Percentiles rank a stretch among this genome's conserved stretches.
Conservation (phyloP, 2,113 vertebrate species). For the Mus spicilegus region DNA sequence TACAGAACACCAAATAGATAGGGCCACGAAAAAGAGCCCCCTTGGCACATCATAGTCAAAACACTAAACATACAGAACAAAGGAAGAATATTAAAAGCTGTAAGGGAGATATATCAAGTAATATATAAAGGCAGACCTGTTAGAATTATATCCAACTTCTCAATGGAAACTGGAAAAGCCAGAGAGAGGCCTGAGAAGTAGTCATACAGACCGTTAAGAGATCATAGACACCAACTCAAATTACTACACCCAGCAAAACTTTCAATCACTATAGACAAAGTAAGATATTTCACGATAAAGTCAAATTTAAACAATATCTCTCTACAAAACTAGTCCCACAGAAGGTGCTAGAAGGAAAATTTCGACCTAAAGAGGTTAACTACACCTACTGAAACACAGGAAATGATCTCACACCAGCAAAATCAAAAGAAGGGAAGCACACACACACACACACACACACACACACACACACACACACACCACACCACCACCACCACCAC, state of each 20-base stretch:
- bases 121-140: neutral
- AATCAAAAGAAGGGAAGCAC: neutral
- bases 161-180: neutral
- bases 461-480: neutral
- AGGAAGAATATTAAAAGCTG: neutral
- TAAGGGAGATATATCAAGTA: neutral
- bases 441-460: neutral
- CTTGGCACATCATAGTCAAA: neutral
- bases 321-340: neutral
- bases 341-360: neutral
- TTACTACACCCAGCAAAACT: neutral
- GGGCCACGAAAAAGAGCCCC: neutral
- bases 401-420: neutral
- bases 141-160: neutral
- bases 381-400: neutral
- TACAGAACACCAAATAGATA: neutral
- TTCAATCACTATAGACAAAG: neutral
- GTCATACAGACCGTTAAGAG: neutral
- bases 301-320: neutral
- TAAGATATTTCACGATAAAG: neutral
- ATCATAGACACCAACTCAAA: neutral
- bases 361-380: neutral
- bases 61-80: neutral
- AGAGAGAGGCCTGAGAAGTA: neutral
- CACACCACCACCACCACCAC: neutral